Conservation (phyloP, 2,888 invertebrate genomes). For the Pseudanteris insignis region DNA sequence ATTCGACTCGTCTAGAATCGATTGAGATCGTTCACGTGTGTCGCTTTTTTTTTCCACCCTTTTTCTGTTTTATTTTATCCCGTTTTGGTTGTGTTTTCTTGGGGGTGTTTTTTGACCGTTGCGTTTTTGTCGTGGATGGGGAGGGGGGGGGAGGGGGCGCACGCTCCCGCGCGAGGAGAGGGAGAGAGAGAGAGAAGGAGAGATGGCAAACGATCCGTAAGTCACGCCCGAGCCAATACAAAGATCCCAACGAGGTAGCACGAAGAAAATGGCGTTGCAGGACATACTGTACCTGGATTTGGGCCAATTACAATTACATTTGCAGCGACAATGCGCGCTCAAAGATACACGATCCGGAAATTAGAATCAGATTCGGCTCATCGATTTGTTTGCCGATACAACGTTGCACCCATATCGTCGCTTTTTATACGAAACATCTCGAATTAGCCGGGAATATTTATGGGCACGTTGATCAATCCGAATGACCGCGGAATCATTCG, state of each 20-base stretch:
- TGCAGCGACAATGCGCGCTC: slow-evolving; percentile 16
- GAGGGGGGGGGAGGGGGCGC: too few relatives aligned
- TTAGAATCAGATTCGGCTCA: slow-evolving; percentile 9
- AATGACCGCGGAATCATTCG: too few relatives aligned
- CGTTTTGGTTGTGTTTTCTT: too few relatives aligned
- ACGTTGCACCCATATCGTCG: too few relatives aligned
- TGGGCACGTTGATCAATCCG: too few relatives aligned
- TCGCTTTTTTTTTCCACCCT: slow-evolving; percentile 1
- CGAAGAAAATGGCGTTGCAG: slow-evolving; percentile 37
- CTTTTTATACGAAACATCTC: too few relatives aligned
- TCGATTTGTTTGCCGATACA: slow-evolving; percentile 3
- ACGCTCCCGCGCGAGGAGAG: too few relatives aligned
- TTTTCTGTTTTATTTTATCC: slow-evolving; percentile 23
- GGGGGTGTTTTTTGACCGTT: too few relatives aligned
- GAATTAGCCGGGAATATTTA: too few relatives aligned
- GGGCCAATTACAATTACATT: slow-evolving; percentile 43
- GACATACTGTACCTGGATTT: slow-evolving; percentile 39
- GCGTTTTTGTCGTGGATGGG: too few relatives aligned
- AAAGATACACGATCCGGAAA: slow-evolving; percentile 14
- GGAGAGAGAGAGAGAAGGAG: background rate
- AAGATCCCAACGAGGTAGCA: slow-evolving; percentile 24
- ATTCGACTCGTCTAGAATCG: too few relatives aligned
- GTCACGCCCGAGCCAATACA: slow-evolving; percentile 44
- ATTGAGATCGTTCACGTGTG: too few relatives aligned
- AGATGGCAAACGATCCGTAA: slow-evolving; percentile 37